Percentiles rank a stretch among this genome's conserved stretches.
Conservation (phyloP, 2,113 vertebrate species). For the Gavia stellata region DNA sequence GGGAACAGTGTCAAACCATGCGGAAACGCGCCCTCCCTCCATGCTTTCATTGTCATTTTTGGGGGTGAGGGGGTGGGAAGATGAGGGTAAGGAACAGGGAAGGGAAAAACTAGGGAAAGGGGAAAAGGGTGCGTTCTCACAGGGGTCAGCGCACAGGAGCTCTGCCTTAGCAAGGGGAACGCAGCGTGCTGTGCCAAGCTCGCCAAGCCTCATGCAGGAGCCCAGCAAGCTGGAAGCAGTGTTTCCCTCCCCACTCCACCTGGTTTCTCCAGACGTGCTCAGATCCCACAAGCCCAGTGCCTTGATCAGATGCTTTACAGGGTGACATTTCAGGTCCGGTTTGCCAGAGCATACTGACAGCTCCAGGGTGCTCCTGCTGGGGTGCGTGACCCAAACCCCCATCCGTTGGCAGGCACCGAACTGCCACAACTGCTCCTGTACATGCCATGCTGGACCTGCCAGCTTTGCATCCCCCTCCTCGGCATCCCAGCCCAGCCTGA, state of each 20-base stretch:
- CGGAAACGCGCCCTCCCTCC: constrained; percentile 73
- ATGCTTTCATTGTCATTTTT: constrained; percentile 15
- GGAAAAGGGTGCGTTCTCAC: neutral
- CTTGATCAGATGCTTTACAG: neutral
- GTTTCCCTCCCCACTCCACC: neutral
- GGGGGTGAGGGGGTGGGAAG: constrained; percentile 43
- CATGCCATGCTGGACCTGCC: neutral
- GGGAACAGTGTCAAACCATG: constrained; percentile 89
- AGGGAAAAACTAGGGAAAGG: constrained; percentile 75
- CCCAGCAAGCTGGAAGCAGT: constrained; percentile 6
- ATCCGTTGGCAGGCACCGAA: fast-evolving
- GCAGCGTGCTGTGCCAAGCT: constrained; percentile 6
- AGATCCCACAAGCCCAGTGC: neutral
- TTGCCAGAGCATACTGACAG: neutral
- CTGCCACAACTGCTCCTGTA: neutral
- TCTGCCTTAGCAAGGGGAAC: neutral
- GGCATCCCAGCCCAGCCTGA: neutral
- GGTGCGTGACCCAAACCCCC: neutral
- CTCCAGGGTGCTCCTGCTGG: neutral
- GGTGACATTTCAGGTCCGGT: neutral
- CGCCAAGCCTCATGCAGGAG: constrained; percentile 41
- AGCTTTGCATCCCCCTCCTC: neutral
- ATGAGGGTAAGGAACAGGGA: constrained; percentile 72
- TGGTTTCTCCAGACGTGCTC: neutral
- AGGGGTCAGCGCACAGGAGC: neutral